phyloP scores from a whole-genome alignment of 2,797 vertebrate species.

The Clarias laeviceps region DNA sequence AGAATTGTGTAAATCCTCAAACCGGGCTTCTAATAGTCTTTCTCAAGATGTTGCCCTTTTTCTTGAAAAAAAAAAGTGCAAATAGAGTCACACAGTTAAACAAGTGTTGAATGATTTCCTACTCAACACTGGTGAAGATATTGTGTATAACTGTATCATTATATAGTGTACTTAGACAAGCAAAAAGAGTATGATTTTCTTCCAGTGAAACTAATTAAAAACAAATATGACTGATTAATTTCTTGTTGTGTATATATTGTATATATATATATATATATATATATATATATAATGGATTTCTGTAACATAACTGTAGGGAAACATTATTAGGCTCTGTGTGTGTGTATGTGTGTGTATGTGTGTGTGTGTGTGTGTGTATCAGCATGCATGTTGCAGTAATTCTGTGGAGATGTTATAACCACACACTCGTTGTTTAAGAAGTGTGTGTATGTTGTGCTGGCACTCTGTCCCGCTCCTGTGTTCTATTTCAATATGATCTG shows the following conservation, averaged over 20 bases:
- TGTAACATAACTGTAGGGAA: not conserved
- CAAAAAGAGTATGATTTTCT: conserved; percentile 41
- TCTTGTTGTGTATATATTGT: conserved; percentile 30
- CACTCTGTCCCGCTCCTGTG: conserved; percentile 84
- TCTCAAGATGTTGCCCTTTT: conserved; percentile 44
- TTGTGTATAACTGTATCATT: conserved; percentile 36
- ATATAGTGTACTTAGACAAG: conserved; percentile 42
- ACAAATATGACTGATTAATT: conserved; percentile 33
- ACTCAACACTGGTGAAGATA: conserved; percentile 38
- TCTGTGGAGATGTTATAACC: conserved; percentile 97
- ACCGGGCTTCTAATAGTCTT: conserved; percentile 35
- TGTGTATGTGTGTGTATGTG: conserved; percentile 64
- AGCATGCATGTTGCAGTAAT: conserved; percentile 99
- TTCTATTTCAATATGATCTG: conserved; percentile 99
- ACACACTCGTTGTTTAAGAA: conserved; percentile 71
- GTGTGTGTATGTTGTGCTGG: conserved; percentile 60
- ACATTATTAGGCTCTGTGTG: not conserved
- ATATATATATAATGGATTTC: conserved; percentile 30
- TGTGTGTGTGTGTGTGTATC: conserved; percentile 75
- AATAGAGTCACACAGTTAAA: conserved; percentile 47
- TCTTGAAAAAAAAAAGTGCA: conserved; percentile 40
- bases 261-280: not conserved
- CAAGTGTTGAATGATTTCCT: conserved; percentile 42
- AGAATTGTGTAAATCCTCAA: conserved; percentile 21
- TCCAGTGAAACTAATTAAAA: conserved; percentile 38